Evolutionary conservation across 2,888 invertebrate species (phyloP).

Genomic region (Syrphus vitripennis): DNA sequence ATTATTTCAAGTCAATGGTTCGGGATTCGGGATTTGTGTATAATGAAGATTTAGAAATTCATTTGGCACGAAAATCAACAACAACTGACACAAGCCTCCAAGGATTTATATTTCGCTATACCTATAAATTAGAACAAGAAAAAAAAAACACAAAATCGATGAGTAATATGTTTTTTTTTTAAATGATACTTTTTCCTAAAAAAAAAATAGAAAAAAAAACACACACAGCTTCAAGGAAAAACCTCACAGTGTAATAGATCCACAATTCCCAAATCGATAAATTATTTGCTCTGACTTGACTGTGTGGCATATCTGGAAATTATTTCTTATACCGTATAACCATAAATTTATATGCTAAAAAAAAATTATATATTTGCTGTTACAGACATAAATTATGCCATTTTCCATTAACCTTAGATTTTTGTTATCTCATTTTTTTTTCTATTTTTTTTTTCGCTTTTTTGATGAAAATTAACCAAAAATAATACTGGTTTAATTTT

Average conservation of each 20-base stretch:
- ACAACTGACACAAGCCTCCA: neutral
- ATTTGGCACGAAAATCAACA: neutral
- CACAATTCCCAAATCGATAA: conserved; percentile 52
- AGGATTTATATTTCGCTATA: neutral
- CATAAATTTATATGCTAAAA: conserved; percentile 38
- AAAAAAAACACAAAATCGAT: neutral
- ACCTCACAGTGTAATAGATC: conserved; percentile 17
- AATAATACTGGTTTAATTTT: conserved; percentile 9
- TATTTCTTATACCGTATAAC: conserved; percentile 42
- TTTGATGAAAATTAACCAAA: conserved; percentile 10
- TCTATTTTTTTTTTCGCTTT: neutral
- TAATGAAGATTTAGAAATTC: neutral
- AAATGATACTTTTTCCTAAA: neutral
- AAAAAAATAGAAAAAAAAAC: neutral
- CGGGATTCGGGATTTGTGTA: no score
- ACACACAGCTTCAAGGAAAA: neutral
- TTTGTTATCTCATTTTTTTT: neutral
- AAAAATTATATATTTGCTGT: neutral
- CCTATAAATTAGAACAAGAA: neutral
- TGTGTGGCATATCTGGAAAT: conserved; percentile 49
- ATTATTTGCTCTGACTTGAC: conserved; percentile 43
- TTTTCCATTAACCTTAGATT: conserved; percentile 24
- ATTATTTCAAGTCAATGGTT: neutral
- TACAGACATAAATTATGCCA: conserved; percentile 20
- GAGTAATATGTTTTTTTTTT: neutral